Evolutionary conservation across 2,113 vertebrate species (phyloP).

Genomic region (Anarhynchus alexandrinus): DNA sequence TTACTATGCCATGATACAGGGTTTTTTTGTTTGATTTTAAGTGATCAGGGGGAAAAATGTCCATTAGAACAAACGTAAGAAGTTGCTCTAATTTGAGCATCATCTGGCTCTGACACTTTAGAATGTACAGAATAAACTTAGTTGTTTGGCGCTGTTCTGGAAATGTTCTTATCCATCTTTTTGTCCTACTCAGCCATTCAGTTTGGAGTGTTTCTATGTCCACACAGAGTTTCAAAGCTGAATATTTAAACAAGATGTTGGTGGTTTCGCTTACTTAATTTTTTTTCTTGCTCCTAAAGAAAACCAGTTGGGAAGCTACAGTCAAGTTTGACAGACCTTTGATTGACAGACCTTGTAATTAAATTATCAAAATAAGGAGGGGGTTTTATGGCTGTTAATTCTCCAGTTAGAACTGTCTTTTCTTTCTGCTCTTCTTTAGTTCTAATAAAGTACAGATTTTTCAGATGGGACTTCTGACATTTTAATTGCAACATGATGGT

Average conservation of each 20-base stretch:
- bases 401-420: not conserved
- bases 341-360: constrained; percentile 1
- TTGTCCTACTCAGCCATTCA: not conserved
- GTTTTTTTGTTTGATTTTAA: not conserved
- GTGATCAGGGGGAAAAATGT: not conserved
- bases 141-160: not conserved
- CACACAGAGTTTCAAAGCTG: not conserved
- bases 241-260: not conserved
- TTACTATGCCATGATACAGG: not conserved
- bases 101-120: not conserved
- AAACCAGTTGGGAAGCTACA: not conserved
- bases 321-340: not conserved
- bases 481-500: not conserved
- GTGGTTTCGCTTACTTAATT: not conserved
- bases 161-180: not conserved
- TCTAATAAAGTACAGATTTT: not conserved
- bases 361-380: not conserved
- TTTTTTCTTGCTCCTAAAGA: not conserved
- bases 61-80: not conserved
- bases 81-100: not conserved
- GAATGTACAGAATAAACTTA: not conserved
- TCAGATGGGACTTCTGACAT: not conserved
- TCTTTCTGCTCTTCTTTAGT: not conserved
- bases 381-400: not conserved
- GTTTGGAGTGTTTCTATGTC: not conserved